phyloP scores from a whole-genome alignment of 2,888 invertebrate genomes.

The Patella pellucida region DNA sequence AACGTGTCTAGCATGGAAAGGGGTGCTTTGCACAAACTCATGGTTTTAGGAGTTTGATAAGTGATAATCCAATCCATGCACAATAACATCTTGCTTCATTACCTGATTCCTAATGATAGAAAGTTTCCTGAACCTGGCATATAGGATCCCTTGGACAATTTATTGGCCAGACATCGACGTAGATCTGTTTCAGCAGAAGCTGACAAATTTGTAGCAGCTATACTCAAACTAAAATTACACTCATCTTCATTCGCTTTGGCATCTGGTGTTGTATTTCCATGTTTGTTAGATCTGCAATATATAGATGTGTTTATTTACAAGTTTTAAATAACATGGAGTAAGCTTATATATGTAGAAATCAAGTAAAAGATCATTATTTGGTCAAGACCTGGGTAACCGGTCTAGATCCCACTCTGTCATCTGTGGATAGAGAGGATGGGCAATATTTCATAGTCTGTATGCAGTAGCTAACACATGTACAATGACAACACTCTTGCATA shows the following conservation, averaged over 20 bases:
- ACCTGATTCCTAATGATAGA: conserved; percentile 34
- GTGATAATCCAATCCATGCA: too few relatives aligned
- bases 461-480: too few relatives aligned
- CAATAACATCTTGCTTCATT: background rate
- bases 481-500: too few relatives aligned
- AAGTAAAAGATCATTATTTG: background rate
- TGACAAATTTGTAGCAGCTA: conserved; percentile 52
- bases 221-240: conserved; percentile 46
- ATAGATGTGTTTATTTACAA: background rate
- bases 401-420: too few relatives aligned
- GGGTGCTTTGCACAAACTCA: too few relatives aligned
- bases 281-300: background rate
- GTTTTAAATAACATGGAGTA: background rate
- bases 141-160: conserved; percentile 38
- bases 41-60: too few relatives aligned
- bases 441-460: too few relatives aligned
- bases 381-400: background rate
- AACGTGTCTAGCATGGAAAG: too few relatives aligned
- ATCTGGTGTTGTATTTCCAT: conserved; percentile 4
- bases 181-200: conserved; percentile 49
- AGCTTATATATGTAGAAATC: background rate
- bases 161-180: conserved; percentile 48
- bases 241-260: background rate
- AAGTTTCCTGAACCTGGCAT: conserved; percentile 30
- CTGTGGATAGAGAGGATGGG: too few relatives aligned